Conservation (phyloP, 2,113 vertebrate genomes). For the Trichechus manatus region DNA sequence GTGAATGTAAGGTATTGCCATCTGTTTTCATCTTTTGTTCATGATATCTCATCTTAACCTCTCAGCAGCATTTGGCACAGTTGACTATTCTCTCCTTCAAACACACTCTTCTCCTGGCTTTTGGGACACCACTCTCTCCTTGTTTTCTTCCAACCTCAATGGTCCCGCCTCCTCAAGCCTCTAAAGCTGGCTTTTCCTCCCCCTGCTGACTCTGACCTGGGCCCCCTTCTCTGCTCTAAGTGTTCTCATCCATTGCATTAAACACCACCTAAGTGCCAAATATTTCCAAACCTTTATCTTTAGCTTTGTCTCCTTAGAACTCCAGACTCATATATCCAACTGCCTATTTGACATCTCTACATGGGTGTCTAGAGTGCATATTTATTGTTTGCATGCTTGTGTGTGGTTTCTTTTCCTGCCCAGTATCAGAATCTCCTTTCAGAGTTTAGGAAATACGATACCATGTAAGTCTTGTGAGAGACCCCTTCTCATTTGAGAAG, state of each 20-base stretch:
- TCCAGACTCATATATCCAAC: background rate
- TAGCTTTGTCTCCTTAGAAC: background rate
- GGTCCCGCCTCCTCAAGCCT: background rate
- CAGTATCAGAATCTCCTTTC: background rate
- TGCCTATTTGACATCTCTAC: background rate
- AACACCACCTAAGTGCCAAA: slow-evolving; percentile 13
- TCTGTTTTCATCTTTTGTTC: background rate
- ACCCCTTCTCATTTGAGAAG: slow-evolving; percentile 22
- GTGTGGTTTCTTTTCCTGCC: background rate
- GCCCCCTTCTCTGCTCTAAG: background rate
- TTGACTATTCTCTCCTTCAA: background rate
- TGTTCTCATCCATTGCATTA: background rate
- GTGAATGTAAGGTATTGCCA: background rate
- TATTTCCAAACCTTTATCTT: background rate
- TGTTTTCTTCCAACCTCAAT: slow-evolving; percentile 1
- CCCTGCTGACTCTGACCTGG: background rate
- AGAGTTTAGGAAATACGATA: background rate
- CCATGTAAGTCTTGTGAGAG: slow-evolving; percentile 7
- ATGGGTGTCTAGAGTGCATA: background rate
- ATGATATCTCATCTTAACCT: background rate
- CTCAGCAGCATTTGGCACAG: background rate
- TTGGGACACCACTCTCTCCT: background rate
- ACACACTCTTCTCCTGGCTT: background rate
- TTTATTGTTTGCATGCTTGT: background rate
- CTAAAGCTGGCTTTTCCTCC: background rate